Evolutionary conservation across 2,888 invertebrate genomes (phyloP), one percentile per base, ranked within the genome.

Genomic region (Diloba caeruleocephala): DNA sequence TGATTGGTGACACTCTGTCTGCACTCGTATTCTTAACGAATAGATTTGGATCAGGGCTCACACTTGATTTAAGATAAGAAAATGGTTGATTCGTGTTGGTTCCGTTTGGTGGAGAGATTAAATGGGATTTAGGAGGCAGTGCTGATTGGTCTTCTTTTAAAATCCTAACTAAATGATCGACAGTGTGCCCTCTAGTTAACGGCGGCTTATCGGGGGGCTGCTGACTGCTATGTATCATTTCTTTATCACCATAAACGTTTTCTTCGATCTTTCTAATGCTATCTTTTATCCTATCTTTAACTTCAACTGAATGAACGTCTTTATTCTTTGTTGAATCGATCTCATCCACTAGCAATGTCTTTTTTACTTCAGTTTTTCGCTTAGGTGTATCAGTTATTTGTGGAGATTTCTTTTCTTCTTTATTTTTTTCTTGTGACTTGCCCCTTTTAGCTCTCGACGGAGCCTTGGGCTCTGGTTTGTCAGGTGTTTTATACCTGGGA

Each of bases 71-170:
- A 2, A 96, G 96, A 74, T 97, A 97, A 0, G 97, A 97, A 86
- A 97, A 97, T 21, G 97, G 97, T 78, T 97, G 95, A 78, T 96
- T 97, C 67, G 95, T 95, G 78, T 97, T 96, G 65, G 94, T 95
- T 32, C 95, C 94, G 63, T 95, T 94, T 39, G 94, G 89, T 17
- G 95, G 95, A 12, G 95, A 91, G 46, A 96, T 94, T 82, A 96
- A 90, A 76, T 95, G 95, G 23, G 94, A 86, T 74, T 95, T 95
- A 1, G 96, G 95, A 34, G 96, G 95, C 0, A 96, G 94, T 7
- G 96, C 95, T 39, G 95, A 92, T 68, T 95, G 95, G 70, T 97
- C 97, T 86, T 95, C 95, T 59, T 95, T 96, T 53, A 97, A 85
- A 64, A 96, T 95, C 78, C 95, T 96, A 21, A 97, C 96, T 94